Evolutionary conservation across 1,140 invertebrate genomes (phyloP).

Genomic region (Pseudoatta argentina): DNA sequence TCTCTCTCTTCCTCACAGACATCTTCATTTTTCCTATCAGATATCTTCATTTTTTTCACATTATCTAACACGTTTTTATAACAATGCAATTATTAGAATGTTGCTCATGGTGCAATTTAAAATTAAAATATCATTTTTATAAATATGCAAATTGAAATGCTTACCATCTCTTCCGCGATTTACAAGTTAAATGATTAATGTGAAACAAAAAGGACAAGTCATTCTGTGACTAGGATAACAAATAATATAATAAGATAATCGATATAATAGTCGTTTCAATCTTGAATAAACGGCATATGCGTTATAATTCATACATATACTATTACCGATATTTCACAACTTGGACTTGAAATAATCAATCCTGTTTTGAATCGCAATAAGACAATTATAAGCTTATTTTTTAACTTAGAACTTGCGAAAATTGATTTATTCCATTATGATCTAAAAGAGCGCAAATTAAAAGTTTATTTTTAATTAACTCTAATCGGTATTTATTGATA

Average conservation of each 20-base stretch:
- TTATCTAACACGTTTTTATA: conserved; percentile 10
- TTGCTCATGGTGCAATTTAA: not conserved
- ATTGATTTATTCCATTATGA: not conserved
- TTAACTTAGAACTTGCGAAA: not conserved
- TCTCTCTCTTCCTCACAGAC: not conserved
- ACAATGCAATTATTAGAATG: not conserved
- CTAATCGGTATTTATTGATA: too few species aligned
- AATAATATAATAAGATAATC: not conserved
- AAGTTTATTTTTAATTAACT: not conserved
- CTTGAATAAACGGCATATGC: not conserved
- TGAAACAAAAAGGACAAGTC: conserved; percentile 28
- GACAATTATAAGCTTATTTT: not conserved
- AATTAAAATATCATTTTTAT: conserved; percentile 37
- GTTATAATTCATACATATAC: not conserved
- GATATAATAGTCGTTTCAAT: not conserved
- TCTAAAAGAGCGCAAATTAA: not conserved
- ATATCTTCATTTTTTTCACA: not conserved
- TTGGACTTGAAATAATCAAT: not conserved
- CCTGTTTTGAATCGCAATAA: not conserved
- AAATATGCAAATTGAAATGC: not conserved
- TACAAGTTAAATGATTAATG: not conserved
- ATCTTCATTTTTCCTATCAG: not conserved
- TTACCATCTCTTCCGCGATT: not conserved
- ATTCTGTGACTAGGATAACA: not conserved
- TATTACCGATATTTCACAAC: not conserved